Evolutionary conservation across 2,888 invertebrate species (phyloP).

Genomic region (Nematopogon swammerdamellus): DNA sequence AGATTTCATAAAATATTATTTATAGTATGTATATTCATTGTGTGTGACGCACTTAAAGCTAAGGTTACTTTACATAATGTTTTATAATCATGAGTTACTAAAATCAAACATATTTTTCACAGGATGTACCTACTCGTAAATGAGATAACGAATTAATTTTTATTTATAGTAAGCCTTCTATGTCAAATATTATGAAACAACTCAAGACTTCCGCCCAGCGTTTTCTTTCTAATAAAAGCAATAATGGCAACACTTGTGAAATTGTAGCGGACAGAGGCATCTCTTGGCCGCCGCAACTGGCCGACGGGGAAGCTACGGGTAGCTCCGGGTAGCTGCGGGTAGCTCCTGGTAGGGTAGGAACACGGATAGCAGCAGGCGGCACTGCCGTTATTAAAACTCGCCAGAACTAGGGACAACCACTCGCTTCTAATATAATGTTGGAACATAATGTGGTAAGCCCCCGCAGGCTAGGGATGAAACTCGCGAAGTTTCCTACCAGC

Average conservation of each 20-base stretch:
- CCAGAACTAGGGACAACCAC: constrained; percentile 1
- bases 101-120: no score
- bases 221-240: not conserved
- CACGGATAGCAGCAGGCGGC: not conserved
- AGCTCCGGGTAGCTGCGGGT: not conserved
- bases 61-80: no score
- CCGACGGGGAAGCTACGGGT: not conserved
- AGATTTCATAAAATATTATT: no score
- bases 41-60: no score
- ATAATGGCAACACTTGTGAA: not conserved
- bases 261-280: not conserved
- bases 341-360: not conserved
- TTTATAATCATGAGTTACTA: no score
- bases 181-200: no score
- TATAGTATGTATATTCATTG: no score
- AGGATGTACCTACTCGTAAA: no score
- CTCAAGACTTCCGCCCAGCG: no score
- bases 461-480: not conserved
- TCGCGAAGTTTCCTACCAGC: not conserved
- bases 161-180: no score
- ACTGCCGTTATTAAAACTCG: constrained; percentile 1
- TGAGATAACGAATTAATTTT: no score
- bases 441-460: not conserved
- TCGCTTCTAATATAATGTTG: not conserved
- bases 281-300: not conserved